These are phyloP conservation scores for Procambarus virginalis DNA, from an alignment of 1,140 invertebrate genomes.

Conservation along the genomic window DNA sequence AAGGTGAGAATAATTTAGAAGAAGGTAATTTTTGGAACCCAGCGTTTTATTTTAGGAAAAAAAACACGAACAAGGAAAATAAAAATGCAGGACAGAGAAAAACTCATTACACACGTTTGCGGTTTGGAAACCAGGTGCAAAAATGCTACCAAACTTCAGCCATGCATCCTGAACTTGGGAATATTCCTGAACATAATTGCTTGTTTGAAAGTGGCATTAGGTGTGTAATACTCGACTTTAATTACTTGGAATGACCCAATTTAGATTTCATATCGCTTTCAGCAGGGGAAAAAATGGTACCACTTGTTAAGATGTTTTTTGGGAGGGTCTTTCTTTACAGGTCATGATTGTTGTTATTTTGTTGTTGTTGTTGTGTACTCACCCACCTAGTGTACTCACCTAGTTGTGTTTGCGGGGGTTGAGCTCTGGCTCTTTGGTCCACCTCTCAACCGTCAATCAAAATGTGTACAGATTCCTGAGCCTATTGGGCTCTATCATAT, in stretches of 20 bases:
- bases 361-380: background rate
- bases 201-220: slow-evolving; percentile 13
- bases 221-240: slow-evolving; percentile 1
- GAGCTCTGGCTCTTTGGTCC: too few relatives aligned
- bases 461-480: too few relatives aligned
- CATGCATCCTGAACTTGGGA: background rate
- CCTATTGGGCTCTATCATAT: too few relatives aligned
- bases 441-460: too few relatives aligned
- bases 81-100: background rate
- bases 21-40: too few relatives aligned
- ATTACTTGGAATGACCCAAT: slow-evolving; percentile 7
- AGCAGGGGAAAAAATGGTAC: background rate
- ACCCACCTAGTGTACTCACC: background rate
- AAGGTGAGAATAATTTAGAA: too few relatives aligned
- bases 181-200: slow-evolving; percentile 6
- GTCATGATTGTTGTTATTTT: background rate
- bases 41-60: background rate
- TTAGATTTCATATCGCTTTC: slow-evolving; percentile 5
- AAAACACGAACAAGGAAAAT: background rate
- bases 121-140: background rate
- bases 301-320: background rate
- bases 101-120: background rate
- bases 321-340: background rate
- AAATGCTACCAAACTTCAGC: background rate
- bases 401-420: background rate